Conservation (phyloP, 2,888 invertebrate species). For the Orgyia antiqua region DNA sequence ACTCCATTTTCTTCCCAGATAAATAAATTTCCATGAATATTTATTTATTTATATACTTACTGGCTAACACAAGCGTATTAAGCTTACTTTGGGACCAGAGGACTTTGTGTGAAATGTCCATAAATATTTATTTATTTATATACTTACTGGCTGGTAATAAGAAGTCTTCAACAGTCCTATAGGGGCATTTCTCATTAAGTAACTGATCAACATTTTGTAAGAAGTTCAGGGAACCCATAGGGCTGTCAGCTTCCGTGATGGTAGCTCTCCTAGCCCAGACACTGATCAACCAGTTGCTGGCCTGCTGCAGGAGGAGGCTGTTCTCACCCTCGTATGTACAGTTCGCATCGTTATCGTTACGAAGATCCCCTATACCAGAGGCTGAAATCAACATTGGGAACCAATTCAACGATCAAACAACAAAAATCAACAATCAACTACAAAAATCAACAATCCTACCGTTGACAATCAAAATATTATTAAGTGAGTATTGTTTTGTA, state of each 20-base stretch:
- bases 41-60: too few species aligned
- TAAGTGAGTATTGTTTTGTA: too few species aligned
- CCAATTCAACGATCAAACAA: too few species aligned
- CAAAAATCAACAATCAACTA: too few species aligned
- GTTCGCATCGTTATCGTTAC: constrained; percentile 91
- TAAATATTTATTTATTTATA: too few species aligned
- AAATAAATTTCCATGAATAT: too few species aligned
- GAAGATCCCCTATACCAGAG: constrained; percentile 84
- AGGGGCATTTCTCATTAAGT: constrained; percentile 72
- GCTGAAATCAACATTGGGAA: constrained; percentile 75
- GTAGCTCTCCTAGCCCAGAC: constrained; percentile 70
- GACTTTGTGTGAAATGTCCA: too few species aligned
- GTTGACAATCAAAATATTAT: too few species aligned
- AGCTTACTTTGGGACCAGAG: too few species aligned
- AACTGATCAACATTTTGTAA: constrained; percentile 74
- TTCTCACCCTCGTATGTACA: constrained; percentile 96
- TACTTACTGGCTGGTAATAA: constrained; percentile 73
- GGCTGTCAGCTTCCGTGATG: constrained; percentile 69
- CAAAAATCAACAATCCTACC: too few species aligned
- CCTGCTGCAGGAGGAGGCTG: constrained; percentile 91
- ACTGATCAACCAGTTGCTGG: constrained; percentile 89
- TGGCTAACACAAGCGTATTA: too few species aligned
- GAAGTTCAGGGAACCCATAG: constrained; percentile 82
- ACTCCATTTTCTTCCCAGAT: too few species aligned
- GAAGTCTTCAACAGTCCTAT: constrained; percentile 65